Evolutionary conservation across 2,797 vertebrate genomes (phyloP).

Genomic region (Phyllotis vaccarum): DNA sequence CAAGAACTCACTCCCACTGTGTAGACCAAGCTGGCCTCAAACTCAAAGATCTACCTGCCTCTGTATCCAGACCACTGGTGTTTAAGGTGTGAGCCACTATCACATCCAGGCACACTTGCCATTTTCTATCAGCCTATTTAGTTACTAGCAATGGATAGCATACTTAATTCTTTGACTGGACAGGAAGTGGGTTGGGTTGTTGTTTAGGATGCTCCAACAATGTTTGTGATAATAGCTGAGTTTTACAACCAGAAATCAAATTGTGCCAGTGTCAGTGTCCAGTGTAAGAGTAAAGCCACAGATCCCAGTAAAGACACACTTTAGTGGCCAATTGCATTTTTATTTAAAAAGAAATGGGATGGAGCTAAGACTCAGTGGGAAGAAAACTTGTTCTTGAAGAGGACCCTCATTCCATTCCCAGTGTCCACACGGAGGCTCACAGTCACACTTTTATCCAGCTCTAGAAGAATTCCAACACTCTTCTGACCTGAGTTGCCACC

Average conservation of each 20-base stretch:
- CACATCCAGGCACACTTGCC: too few species aligned
- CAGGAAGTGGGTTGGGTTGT: not conserved
- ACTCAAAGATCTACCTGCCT: not conserved
- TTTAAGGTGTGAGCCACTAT: accelerated
- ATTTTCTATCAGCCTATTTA: not conserved
- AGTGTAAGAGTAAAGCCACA: not conserved
- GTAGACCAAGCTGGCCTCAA: not conserved
- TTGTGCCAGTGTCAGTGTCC: not conserved
- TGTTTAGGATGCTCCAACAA: not conserved
- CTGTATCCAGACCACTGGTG: too few species aligned
- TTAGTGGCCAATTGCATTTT: not conserved
- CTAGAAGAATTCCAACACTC: not conserved
- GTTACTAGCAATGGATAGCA: not conserved
- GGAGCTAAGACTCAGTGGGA: not conserved
- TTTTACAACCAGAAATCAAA: not conserved
- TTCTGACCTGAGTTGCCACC: not conserved
- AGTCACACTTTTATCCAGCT: too few species aligned
- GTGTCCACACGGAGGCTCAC: not conserved
- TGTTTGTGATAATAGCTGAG: not conserved
- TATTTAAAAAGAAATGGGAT: not conserved
- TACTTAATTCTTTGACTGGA: not conserved
- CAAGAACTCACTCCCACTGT: not conserved
- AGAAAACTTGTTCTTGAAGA: not conserved
- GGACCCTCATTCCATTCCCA: not conserved
- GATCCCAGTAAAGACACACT: not conserved